Base-by-base conservation (phyloP, 2,888 invertebrate genomes). In the Yponomeuta sedellus region DNA sequence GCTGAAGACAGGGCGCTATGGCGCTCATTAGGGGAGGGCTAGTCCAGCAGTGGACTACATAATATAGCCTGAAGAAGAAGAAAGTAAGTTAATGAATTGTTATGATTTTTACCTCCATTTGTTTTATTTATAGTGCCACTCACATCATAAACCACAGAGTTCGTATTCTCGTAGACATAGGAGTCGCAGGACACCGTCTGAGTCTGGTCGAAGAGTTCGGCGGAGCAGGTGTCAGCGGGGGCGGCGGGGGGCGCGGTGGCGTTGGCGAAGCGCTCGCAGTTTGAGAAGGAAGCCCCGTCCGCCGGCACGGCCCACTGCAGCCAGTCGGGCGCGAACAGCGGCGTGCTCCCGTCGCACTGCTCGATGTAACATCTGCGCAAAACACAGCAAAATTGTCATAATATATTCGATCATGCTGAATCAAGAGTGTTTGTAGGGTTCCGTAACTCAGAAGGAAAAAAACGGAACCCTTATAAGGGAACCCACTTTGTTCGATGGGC, bases 131-230 rank as follows among this genome's bases (percentile, higher is more conserved):
- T 4, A 52, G 52, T 39, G 64, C 22, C 59, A 80, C 88, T 85
- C 68, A 90, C 90, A 70, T 89, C 89, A 66, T 89, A 85, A 0
- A 89, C 90, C 1, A 89, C 86, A 64, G 81, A 86, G 56, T 83
- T 73, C 4, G 76, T 77, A 66, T 90, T 79, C 71, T 88, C 77
- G 66, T 88, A 89, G 3, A 91, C 83, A 34, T 81, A 83, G 0
- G 68, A 70, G 2, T 82, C 72, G 67, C 90, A 91, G 0, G 69
- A 68, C 63, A 75, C 73, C 0, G 75, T 80, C 1, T 67, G 70
- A 4, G 73, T 67, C 6, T 66, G 69, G 71, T 88, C 76, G 71
- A 91, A 91, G 69, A 82, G 78, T 0, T 70, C 67, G 0, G 81
- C 77, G 1, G 88, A 87, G 34, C 90, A 90, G 61, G 78, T 77